These are phyloP conservation scores for Spilosoma lubricipeda DNA, from an alignment of 2,888 invertebrate species.

Conservation along the genomic window DNA sequence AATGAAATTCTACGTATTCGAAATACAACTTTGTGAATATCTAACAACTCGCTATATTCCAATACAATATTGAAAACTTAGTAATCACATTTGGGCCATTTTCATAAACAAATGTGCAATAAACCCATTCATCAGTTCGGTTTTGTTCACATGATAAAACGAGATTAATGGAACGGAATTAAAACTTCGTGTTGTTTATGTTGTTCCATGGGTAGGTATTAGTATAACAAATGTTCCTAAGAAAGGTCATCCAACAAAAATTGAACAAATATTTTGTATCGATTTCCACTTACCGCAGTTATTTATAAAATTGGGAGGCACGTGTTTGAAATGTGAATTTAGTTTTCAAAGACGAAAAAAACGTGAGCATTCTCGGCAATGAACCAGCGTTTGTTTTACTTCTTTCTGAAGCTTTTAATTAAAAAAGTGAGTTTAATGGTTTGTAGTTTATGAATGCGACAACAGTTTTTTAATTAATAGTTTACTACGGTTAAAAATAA, in stretches of 20 bases:
- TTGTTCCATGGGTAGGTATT: neutral
- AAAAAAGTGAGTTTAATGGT: neutral
- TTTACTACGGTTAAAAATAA: neutral
- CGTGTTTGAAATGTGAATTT: slow-evolving; percentile 4
- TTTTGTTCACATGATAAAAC: slow-evolving; percentile 35
- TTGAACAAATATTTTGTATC: slow-evolving; percentile 10
- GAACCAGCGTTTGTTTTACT: neutral
- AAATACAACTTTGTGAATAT: slow-evolving; percentile 17
- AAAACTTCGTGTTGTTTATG: slow-evolving; percentile 25
- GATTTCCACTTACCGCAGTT: slow-evolving; percentile 1
- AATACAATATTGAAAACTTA: slow-evolving; percentile 8
- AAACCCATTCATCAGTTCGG: slow-evolving; percentile 32
- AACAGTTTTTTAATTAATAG: neutral
- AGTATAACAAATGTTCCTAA: neutral
- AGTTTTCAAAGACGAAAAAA: neutral
- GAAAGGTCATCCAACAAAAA: slow-evolving; percentile 4
- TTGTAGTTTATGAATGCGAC: neutral
- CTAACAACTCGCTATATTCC: neutral
- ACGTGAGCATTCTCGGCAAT: neutral
- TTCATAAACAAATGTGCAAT: slow-evolving; percentile 24
- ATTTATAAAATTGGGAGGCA: neutral
- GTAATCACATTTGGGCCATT: slow-evolving; percentile 18
- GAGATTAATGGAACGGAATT: slow-evolving; percentile 36
- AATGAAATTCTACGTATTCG: slow-evolving; percentile 13
- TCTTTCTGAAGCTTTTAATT: neutral